phyloP scores from a whole-genome alignment of 2,888 invertebrate species.

The Cacoxenus indagator region DNA sequence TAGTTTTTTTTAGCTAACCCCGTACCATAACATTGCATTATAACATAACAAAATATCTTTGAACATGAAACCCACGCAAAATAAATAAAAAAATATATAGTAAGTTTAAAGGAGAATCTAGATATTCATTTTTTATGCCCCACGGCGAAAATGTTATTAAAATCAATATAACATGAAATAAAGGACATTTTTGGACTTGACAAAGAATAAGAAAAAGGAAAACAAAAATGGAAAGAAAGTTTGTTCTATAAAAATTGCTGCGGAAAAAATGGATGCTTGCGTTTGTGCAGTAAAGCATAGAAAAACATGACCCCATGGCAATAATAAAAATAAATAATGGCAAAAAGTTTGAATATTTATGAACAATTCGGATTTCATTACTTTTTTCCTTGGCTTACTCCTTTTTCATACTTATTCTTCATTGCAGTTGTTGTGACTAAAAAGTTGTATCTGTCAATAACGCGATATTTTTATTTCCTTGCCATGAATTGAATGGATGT shows the following conservation, averaged over 20 bases:
- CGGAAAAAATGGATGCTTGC: background rate
- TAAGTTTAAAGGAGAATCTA: background rate
- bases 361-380: slow-evolving; percentile 28
- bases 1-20: slow-evolving; percentile 3
- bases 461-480: background rate
- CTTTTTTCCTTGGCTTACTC: background rate
- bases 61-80: too few species aligned
- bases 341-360: slow-evolving; percentile 45
- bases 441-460: background rate
- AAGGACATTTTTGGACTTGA: slow-evolving; percentile 4
- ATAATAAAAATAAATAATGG: slow-evolving; percentile 54
- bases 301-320: slow-evolving; percentile 36
- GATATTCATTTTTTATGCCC: slow-evolving; percentile 34
- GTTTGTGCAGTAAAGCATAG: background rate
- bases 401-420: background rate
- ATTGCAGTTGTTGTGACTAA: background rate
- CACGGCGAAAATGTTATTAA: slow-evolving; percentile 56
- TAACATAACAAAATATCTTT: too few species aligned
- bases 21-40: slow-evolving; percentile 39
- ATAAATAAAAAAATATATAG: background rate
- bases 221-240: background rate
- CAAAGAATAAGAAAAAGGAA: background rate
- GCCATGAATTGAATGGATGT: background rate
- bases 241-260: background rate
- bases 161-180: slow-evolving; percentile 41